Conservation (phyloP, 2,888 invertebrate species). For the Cheilosia pagana region DNA sequence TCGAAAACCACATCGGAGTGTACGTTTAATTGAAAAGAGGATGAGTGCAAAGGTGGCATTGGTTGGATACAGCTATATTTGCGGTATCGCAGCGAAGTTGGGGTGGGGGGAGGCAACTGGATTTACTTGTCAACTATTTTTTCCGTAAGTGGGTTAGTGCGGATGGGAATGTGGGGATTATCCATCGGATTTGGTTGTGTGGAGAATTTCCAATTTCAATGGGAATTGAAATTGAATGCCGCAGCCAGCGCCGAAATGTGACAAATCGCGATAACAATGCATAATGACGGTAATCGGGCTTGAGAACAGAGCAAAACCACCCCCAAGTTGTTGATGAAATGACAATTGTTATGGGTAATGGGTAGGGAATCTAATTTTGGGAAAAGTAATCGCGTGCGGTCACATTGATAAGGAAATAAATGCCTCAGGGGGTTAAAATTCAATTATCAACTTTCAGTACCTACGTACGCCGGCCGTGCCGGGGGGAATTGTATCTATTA, state of each 20-base stretch:
- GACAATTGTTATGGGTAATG: constrained; percentile 32
- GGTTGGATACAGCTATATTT: constrained; percentile 58
- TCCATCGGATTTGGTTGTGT: constrained; percentile 9
- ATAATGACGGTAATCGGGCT: constrained; percentile 22
- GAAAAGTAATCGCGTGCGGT: constrained; percentile 24
- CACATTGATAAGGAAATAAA: background rate
- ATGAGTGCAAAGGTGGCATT: constrained; percentile 71
- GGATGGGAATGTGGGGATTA: background rate
- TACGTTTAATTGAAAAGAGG: constrained; percentile 65
- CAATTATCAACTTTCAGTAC: constrained; percentile 25
- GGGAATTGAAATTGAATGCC: constrained; percentile 56
- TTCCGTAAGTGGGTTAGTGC: background rate
- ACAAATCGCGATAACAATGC: constrained; percentile 50
- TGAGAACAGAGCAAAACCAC: constrained; percentile 7
- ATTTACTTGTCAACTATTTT: background rate
- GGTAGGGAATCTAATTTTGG: constrained; percentile 26
- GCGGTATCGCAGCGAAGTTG: background rate
- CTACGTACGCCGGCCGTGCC: background rate
- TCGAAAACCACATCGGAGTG: constrained; percentile 64
- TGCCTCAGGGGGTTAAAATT: constrained; percentile 30
- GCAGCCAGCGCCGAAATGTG: constrained; percentile 17
- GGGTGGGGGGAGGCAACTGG: constrained; percentile 25
- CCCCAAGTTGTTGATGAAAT: constrained; percentile 21
- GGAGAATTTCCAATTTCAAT: constrained; percentile 8
- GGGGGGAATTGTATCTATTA: background rate